Conservation (phyloP, 2,113 vertebrate genomes). For the Gobiocypris rarus region DNA sequence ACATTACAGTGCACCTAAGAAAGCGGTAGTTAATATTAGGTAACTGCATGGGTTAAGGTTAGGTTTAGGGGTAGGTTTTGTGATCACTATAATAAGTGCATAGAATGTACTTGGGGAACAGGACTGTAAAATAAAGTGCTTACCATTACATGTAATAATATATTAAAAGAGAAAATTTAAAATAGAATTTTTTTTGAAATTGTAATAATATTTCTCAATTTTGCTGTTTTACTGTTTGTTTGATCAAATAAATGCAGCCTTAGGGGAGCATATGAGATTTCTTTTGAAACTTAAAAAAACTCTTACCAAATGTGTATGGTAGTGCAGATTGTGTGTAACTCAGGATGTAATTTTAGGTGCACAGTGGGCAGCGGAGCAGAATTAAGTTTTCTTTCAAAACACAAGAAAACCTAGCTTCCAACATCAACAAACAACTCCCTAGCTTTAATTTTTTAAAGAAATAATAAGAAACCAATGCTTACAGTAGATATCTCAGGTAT, state of each 20-base stretch:
- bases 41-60: no score
- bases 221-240: not conserved
- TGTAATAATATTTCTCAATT: not conserved
- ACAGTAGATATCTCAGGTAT: not conserved
- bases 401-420: constrained; percentile 3
- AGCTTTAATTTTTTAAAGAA: not conserved
- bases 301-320: no score
- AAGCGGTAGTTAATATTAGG: no score
- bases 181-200: not conserved
- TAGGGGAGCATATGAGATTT: not conserved
- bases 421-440: not conserved
- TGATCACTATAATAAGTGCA: no score
- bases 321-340: not conserved
- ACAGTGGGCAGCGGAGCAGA: not conserved
- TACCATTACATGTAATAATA: not conserved
- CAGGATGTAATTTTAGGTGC: not conserved
- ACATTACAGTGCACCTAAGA: no score
- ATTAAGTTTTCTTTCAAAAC: not conserved
- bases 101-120: no score
- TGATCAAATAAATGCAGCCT: not conserved
- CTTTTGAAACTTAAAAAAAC: no score
- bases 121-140: no score
- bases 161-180: not conserved
- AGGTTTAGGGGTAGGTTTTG: no score
- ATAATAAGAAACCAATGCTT: not conserved